Evolutionary conservation across 2,113 vertebrate genomes (phyloP), one percentile per base, ranked within the genome.

Genomic region (Xiphophorus couchianus): DNA sequence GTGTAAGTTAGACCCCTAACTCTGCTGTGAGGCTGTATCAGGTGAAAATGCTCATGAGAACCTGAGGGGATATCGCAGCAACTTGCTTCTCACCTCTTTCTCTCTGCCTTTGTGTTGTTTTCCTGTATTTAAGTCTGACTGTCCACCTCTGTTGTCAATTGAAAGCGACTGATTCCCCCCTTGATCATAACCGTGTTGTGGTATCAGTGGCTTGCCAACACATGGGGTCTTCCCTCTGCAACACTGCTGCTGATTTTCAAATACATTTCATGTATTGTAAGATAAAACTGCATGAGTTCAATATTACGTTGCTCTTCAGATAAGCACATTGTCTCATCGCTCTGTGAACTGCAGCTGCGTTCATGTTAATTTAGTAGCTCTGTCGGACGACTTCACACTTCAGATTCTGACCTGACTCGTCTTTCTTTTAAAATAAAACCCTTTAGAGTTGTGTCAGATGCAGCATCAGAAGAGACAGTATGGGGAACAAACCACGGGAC

Each of bases 111-210:
- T 44, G 10, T 4, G 19, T 69, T 68, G 64, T 67, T 85, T 79
- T 84, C 66, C 73, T 76, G 73, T 80, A 30, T 82, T 71, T 61
- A 48, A 61, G 61, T 73, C 28, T 54, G 69, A 54, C 71, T 69
- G 74, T 86, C 84, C 80, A 84, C 70, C 77, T 74, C 66, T 78
- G 58, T 54, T 67, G 76, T 83, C 66, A 70, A 67, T 70, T 69
- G 37, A 65, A 63, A 33, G 42, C 58, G 15, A 65, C 51, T 80
- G 54, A 64, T 69, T 71, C 58, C n/a, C 27, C 39, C 39, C 42
- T 77, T 35, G 28, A 76, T 73, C 62, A 72, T n/a, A 12, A 78
- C 54, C 28, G 9, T 63, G 15, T 64, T 78, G 82, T 86, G 87
- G 73, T 80, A 31, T 69, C 19, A 4, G 67, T 73, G 85, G 75